These are phyloP conservation scores for Aldrovandia affinis DNA, from an alignment of 2,797 vertebrate genomes.

Conservation along the genomic window DNA sequence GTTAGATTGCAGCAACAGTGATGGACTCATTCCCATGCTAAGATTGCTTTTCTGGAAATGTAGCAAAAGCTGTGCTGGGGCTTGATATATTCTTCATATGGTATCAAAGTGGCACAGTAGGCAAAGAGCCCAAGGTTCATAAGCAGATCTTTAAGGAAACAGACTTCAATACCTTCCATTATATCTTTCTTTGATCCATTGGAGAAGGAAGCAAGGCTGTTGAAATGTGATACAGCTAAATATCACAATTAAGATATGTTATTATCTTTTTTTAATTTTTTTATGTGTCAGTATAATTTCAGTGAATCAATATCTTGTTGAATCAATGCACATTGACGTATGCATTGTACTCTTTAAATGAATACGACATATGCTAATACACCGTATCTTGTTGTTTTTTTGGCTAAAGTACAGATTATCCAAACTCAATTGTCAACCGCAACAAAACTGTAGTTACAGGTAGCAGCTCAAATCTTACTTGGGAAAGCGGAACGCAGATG, in stretches of 20 bases:
- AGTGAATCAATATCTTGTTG: background rate
- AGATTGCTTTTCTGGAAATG: background rate
- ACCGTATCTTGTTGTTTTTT: background rate
- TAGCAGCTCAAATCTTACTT: background rate
- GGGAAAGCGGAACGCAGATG: background rate
- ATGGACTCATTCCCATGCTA: background rate
- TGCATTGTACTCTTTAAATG: no score
- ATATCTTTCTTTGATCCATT: no score
- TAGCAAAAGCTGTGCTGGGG: background rate
- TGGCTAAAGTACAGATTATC: background rate
- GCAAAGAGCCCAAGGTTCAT: background rate
- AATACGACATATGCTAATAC: background rate
- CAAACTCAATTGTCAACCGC: background rate
- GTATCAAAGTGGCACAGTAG: background rate
- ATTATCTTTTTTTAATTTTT: background rate
- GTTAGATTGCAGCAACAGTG: background rate
- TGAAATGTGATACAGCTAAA: background rate
- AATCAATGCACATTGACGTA: no score
- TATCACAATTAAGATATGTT: background rate
- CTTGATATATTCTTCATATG: background rate
- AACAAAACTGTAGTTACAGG: background rate
- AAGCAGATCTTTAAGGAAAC: background rate
- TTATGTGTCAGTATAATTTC: background rate
- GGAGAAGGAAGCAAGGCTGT: background rate
- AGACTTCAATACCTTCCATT: background rate